Conservation (phyloP, 2,888 invertebrate species). For the Melangyna quadrimaculata region DNA sequence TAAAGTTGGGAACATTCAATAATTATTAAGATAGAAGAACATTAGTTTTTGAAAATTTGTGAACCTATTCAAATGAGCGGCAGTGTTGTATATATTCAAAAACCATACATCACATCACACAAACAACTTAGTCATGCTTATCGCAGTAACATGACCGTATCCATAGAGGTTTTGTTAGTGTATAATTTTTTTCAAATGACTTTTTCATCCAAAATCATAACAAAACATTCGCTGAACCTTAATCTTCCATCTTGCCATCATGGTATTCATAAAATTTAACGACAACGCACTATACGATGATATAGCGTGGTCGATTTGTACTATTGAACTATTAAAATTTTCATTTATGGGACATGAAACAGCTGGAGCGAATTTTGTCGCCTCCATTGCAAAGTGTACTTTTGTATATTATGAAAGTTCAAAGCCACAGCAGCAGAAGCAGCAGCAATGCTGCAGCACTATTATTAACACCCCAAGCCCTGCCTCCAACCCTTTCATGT, state of each 20-base stretch:
- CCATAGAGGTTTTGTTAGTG: background rate
- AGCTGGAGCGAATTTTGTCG: background rate
- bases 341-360: slow-evolving; percentile 7
- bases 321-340: background rate
- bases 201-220: background rate
- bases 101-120: background rate
- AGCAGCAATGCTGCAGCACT: too few relatives aligned
- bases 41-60: too few relatives aligned
- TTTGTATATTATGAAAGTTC: background rate
- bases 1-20: too few relatives aligned
- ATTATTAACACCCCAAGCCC: too few relatives aligned
- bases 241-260: background rate
- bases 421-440: background rate
- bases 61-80: too few relatives aligned
- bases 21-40: too few relatives aligned
- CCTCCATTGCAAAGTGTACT: background rate
- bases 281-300: background rate
- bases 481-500: background rate
- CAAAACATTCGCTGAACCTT: background rate
- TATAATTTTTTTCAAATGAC: background rate
- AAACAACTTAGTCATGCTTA: background rate
- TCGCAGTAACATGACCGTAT: background rate
- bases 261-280: background rate
- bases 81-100: background rate
- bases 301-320: background rate